Conservation (phyloP, 1,140 invertebrate genomes). For the Maniola jurtina region DNA sequence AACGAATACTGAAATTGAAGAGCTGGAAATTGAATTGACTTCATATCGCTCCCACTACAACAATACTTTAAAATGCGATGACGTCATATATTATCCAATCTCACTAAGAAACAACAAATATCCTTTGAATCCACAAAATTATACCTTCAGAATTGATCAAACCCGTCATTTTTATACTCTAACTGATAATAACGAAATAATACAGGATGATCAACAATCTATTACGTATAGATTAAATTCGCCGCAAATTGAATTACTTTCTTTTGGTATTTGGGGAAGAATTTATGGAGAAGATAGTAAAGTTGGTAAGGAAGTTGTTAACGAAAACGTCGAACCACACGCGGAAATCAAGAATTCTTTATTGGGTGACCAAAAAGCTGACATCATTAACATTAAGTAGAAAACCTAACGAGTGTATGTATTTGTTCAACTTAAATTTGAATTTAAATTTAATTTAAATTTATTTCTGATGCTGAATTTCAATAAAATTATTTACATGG, state of each 20-base stretch:
- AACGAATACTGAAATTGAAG: slow-evolving; percentile 40
- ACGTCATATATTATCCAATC: slow-evolving; percentile 52
- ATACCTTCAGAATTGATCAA: slow-evolving; percentile 37
- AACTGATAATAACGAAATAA: slow-evolving; percentile 21
- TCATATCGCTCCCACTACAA: slow-evolving; percentile 53
- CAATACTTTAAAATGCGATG: slow-evolving; percentile 47
- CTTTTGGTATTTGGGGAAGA: slow-evolving; percentile 59
- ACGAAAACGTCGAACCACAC: background rate
- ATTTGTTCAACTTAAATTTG: too few species aligned
- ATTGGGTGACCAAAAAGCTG: background rate
- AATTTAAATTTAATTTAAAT: too few species aligned
- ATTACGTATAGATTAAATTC: slow-evolving; percentile 36
- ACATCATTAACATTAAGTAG: background rate
- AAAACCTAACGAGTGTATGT: slow-evolving; percentile 4
- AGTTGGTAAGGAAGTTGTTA: background rate
- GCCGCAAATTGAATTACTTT: slow-evolving; percentile 46
- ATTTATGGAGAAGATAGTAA: slow-evolving; percentile 48
- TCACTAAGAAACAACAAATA: slow-evolving; percentile 54
- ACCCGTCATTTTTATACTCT: slow-evolving; percentile 23
- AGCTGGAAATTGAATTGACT: slow-evolving; percentile 59
- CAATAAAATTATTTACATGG: too few species aligned
- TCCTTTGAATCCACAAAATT: slow-evolving; percentile 48
- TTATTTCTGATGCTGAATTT: too few species aligned
- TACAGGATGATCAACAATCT: slow-evolving; percentile 9
- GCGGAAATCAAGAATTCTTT: background rate